Evolutionary conservation across 2,888 invertebrate species (phyloP), one percentile per base, ranked within the genome.

Genomic region (Stenodera caucasica): DNA sequence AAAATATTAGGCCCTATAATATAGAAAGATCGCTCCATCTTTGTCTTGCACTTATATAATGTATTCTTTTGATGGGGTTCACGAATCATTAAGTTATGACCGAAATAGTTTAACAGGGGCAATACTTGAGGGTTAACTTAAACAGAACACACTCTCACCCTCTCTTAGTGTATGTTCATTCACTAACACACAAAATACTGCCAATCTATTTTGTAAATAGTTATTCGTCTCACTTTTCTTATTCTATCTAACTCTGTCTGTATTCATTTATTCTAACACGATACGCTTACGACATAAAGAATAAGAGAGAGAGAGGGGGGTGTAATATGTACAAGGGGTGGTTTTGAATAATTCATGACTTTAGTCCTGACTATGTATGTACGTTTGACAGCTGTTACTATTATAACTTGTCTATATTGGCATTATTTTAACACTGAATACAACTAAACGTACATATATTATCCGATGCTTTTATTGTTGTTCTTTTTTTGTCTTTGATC

Each of bases 1-100:
- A 66, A 64, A 61, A 63, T 64, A 66, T 58, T 57, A 60, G 59
- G 62, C 64, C 12, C 21, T 45, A 21, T 23, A 23, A 45, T 45
- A 21, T 21, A 18, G 18, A 1, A 35, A 37, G 15, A 8, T 8
- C 37, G 14, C 6, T 37, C 37, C n/a, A 37, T 37, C 37, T 37
- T 37, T 37, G 15, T 37, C 15, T 37, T 2, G 9, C 33, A 33
- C n/a, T 33, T 11, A 61, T 61, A 68, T 73, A 71, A 74, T 73
- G 63, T 74, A 74, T 74, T 73, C 74, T 70, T 75, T 75, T 74
- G 74, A 75, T 72, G 73, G 63, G 72, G 67, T 75, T 75, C 69
- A 74, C 75, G 75, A 70, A 72, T 75, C 76, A 76, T 76, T 76
- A 76, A 73, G 69, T 72, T 72, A 70, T 75, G 73, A 76, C 76